Evolutionary conservation across 1,140 invertebrate genomes (phyloP), one percentile per base, ranked within the genome.

Genomic region (Monochamus saltuarius): DNA sequence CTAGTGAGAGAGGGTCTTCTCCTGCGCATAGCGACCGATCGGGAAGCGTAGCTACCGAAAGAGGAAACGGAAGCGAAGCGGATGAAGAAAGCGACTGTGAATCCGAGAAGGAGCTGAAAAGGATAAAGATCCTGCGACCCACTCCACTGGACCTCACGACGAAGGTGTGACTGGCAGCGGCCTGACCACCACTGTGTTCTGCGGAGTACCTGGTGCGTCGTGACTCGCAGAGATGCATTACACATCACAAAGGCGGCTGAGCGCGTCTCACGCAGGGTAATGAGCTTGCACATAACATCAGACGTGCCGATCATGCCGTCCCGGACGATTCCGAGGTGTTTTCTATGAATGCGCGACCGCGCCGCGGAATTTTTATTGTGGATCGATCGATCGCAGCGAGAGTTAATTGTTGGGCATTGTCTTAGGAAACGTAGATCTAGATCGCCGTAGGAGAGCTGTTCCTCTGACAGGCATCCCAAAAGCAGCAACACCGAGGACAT

Each of bases 61-160:
- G 79, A 1, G 80, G 78, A 0, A 79, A 74, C 35, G 85, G 80
- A 52, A 80, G 79, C 13, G 81, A 78, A 37, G 78, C 76, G n/a
- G 83, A 80, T 6, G 83, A 80, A 14, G 80, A 77, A 56, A 83
- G 81, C 61, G 83, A 85, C 52, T 80, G 82, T 38, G 77, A 83
- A 9, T 76, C 75, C 6, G 74, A 73, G 59, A 56, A 55, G 13
- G 54, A 40, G 0, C 71, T 82, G 55, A 86, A 81, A 69, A 77
- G 80, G 63, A 78, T 83, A 61, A 81, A 80, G 61, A 69, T 80
- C 40, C 62, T 71, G 7, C 77, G 80, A 54, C 75, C 81, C 43
- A 82, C 87, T 63, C 88, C 87, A 14, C 74, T 90, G 29, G 87
- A 90, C 74, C 77, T 90, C 37, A 89, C 85, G 42, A 81, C 79